These are phyloP conservation scores for Zootermopsis nevadensis DNA, from an alignment of 2,888 invertebrate genomes.

Conservation along the genomic window DNA sequence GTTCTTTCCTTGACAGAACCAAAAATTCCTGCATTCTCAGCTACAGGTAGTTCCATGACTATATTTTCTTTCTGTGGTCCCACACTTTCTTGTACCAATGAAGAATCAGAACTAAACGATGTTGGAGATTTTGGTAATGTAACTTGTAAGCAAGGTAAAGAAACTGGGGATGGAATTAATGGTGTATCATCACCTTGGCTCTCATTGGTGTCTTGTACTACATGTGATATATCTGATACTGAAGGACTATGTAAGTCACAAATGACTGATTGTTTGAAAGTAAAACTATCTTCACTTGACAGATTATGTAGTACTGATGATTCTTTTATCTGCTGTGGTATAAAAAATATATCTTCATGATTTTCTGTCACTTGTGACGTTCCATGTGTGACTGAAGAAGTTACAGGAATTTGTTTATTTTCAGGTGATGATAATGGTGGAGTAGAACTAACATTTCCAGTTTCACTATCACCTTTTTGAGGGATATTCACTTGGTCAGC, in stretches of 20 bases:
- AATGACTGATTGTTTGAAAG: background rate
- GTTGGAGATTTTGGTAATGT: background rate
- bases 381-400: background rate
- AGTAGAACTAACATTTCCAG: background rate
- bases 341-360: constrained; percentile 16
- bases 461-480: background rate
- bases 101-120: constrained; percentile 28
- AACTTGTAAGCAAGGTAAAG: background rate
- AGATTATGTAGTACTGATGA: background rate
- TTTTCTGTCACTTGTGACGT: background rate
- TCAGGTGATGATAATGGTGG: background rate
- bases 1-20: constrained; percentile 54
- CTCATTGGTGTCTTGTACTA: background rate
- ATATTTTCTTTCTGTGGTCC: background rate
- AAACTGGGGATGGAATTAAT: background rate
- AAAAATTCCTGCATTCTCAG: constrained; percentile 52
- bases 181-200: background rate
- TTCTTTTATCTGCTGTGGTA: constrained; percentile 34
- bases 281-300: background rate
- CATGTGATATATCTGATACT: background rate
- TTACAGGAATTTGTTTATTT: background rate
- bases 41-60: background rate
- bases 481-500: background rate
- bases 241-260: background rate
- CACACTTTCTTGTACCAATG: background rate